These are phyloP conservation scores for Siderastrea radians DNA, from an alignment of 92 coral and sea anemone genomes.

Conservation along the genomic window DNA sequence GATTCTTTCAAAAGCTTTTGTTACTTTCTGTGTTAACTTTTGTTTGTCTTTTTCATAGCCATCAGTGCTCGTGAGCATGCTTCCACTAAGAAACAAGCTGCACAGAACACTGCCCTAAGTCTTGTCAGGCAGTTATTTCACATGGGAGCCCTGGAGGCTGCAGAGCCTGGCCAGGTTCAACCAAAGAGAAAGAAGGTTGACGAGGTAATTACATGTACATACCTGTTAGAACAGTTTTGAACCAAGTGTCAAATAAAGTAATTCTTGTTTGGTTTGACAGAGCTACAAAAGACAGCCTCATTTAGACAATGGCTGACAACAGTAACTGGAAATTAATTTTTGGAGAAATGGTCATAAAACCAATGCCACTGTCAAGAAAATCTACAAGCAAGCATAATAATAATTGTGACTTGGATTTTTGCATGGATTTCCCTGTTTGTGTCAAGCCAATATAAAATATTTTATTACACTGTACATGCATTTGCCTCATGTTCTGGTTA, in stretches of 20 bases:
- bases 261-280: background rate
- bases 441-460: too few species aligned
- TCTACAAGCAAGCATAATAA: too few species aligned
- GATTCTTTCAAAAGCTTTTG: too few species aligned
- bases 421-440: too few species aligned
- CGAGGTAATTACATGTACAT: constrained; percentile 65
- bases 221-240: background rate
- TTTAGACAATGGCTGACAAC: too few species aligned
- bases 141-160: constrained; percentile 97
- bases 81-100: constrained; percentile 99
- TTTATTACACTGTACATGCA: too few species aligned
- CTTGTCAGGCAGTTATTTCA: constrained; percentile 97
- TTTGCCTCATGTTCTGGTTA: too few species aligned
- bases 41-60: constrained; percentile 47
- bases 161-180: constrained; percentile 95
- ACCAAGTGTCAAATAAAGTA: background rate
- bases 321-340: too few species aligned
- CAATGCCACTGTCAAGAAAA: too few species aligned
- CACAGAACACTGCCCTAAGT: constrained; percentile 93
- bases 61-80: constrained; percentile 93
- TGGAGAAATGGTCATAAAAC: too few species aligned
- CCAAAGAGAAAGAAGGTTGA: constrained; percentile 94
- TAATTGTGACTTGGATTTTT: too few species aligned
- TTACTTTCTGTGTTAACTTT: background rate
- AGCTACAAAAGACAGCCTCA: too few species aligned